phyloP scores from a whole-genome alignment of 2,888 invertebrate genomes.

The Protodeltote pygarga region DNA sequence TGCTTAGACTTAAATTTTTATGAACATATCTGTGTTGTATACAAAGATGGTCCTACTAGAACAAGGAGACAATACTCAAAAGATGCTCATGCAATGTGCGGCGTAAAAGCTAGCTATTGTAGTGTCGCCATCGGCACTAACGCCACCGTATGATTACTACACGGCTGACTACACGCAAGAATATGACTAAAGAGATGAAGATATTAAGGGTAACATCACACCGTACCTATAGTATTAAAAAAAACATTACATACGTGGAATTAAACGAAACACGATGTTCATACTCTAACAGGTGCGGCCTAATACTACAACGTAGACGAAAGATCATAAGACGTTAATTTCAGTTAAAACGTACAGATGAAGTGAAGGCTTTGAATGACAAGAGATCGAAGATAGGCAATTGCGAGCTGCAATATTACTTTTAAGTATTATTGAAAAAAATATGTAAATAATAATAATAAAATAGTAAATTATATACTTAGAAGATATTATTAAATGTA shows the following conservation, averaged over 20 bases:
- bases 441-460: slow-evolving; percentile 74
- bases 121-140: slow-evolving; percentile 2
- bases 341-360: slow-evolving; percentile 33
- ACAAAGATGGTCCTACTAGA: slow-evolving; percentile 74
- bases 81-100: slow-evolving; percentile 49
- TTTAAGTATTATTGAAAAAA: slow-evolving; percentile 78
- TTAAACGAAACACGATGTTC: slow-evolving; percentile 20
- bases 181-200: slow-evolving; percentile 19
- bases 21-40: slow-evolving; percentile 85
- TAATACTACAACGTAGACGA: slow-evolving; percentile 29
- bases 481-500: slow-evolving; percentile 59
- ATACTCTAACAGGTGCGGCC: slow-evolving; percentile 20
- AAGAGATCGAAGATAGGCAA: slow-evolving; percentile 61
- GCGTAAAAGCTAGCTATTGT: slow-evolving; percentile 13
- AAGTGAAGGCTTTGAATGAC: slow-evolving; percentile 31
- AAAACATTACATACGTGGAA: slow-evolving; percentile 18
- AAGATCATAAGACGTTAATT: slow-evolving; percentile 20
- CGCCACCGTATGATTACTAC: slow-evolving; percentile 9
- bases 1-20: slow-evolving; percentile 83
- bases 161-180: slow-evolving; percentile 14
- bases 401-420: slow-evolving; percentile 84
- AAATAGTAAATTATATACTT: slow-evolving; percentile 62
- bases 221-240: slow-evolving; percentile 34
- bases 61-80: slow-evolving; percentile 82
- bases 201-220: slow-evolving; percentile 39